Evolutionary conservation across 1,140 invertebrate genomes (phyloP).

Genomic region (Apis dorsata): DNA sequence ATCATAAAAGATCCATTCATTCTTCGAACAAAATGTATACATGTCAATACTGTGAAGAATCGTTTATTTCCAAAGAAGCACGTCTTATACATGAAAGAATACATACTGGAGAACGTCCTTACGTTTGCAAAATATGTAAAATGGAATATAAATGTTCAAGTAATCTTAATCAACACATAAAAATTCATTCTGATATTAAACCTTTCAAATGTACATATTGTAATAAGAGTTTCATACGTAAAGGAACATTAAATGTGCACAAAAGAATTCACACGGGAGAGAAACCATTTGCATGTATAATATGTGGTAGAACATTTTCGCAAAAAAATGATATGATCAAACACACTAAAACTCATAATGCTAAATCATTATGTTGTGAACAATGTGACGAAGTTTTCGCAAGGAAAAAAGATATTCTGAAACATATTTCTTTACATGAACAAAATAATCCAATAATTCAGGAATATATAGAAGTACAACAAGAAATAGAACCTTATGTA

Average conservation of each 20-base stretch:
- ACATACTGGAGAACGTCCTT: slow-evolving; percentile 83
- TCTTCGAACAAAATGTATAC: slow-evolving; percentile 80
- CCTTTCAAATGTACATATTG: slow-evolving; percentile 78
- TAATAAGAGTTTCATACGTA: slow-evolving; percentile 76
- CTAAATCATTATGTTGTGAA: slow-evolving; percentile 54
- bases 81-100: slow-evolving; percentile 80
- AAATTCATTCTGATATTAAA: slow-evolving; percentile 79
- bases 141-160: slow-evolving; percentile 74
- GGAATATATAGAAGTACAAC: slow-evolving; percentile 49
- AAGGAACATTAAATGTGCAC: slow-evolving; percentile 81
- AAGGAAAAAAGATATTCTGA: slow-evolving; percentile 55
- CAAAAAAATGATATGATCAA: slow-evolving; percentile 76
- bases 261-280: slow-evolving; percentile 86
- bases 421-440: slow-evolving; percentile 46
- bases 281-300: slow-evolving; percentile 79
- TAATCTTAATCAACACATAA: slow-evolving; percentile 74
- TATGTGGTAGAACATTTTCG: slow-evolving; percentile 75
- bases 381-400: slow-evolving; percentile 54
- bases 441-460: slow-evolving; percentile 42
- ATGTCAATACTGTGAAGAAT: slow-evolving; percentile 81
- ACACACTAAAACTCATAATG: slow-evolving; percentile 72
- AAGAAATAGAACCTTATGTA: slow-evolving; percentile 52
- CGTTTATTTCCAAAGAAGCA: slow-evolving; percentile 79
- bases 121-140: slow-evolving; percentile 76
- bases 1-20: slow-evolving; percentile 77